Evolutionary conservation across 2,113 vertebrate species (phyloP), one percentile per base, ranked within the genome.

Genomic region (Hypocryptadius cinnamomeus): DNA sequence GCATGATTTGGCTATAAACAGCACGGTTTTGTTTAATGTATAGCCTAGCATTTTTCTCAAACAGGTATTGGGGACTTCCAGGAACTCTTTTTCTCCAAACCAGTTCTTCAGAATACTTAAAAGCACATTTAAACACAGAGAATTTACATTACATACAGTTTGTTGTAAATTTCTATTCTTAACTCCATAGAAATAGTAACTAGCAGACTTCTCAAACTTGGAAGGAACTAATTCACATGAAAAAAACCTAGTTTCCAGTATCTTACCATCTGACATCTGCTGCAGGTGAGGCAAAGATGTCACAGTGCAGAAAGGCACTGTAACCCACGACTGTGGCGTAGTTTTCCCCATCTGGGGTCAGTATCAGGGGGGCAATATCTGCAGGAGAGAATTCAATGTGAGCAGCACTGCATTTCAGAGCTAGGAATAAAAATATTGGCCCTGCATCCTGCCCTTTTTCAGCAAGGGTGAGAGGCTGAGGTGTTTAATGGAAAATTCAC

Each of bases 361-460:
- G 76, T 42, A 99, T 98, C 97, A 99, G 92, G 6, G 99, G 99
- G 42, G 95, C 95, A 53, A 99, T 97, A 95, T 99, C 99, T 99
- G 94, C 69, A 94, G 79, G 72, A 76, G 45, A 27, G 40, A 74
- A 90, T 8, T 25, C 31, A 78, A 79, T 53, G 39, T 54, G 42
- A 94, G 47, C 17, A 31, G 27, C 39, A 25, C n/a, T 42, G 31
- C n/a, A 51, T 4, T 15, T 76, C 60, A 47, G 13, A n/a, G 4
- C 9, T 6, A 54, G 25, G 11, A 65, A 60, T 18, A 16, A 3
- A 84, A 70, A 50, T 3, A 28, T 2, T 11, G 7, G 35, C 21
- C 35, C 20, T 18, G 8, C 35, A 53, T 17, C 33, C 60, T 7
- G 14, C 39, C 24, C 30, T 63, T 39, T 51, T 45, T 35, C 68